Conservation (phyloP, 2,888 invertebrate species). For the Meiosimyza platycephala region DNA sequence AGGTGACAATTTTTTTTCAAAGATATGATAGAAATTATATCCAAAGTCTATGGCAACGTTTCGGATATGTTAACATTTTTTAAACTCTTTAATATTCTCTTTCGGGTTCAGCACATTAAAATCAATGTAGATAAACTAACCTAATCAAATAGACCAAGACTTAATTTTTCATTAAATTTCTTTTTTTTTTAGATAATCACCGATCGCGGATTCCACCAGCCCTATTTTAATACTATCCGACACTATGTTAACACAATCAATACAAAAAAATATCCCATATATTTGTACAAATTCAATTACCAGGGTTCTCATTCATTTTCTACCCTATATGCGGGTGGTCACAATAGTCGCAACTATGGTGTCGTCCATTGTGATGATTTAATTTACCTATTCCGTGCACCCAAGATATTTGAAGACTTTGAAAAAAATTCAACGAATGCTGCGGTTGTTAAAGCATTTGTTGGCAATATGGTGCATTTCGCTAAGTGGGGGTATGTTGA, state of each 20-base stretch:
- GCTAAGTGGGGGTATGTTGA: slow-evolving; percentile 67
- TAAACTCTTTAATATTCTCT: too few species aligned
- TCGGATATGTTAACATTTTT: too few species aligned
- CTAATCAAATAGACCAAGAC: too few species aligned
- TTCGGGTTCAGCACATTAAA: too few species aligned
- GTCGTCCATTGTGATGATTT: slow-evolving; percentile 71
- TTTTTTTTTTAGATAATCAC: slow-evolving; percentile 64
- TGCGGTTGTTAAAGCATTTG: slow-evolving; percentile 61
- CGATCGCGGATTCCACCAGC: slow-evolving; percentile 69
- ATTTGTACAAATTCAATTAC: slow-evolving; percentile 69
- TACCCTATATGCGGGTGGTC: slow-evolving; percentile 63
- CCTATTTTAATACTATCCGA: slow-evolving; percentile 63
- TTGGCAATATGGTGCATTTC: slow-evolving; percentile 68
- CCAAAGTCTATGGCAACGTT: too few species aligned
- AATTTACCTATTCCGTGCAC: slow-evolving; percentile 69
- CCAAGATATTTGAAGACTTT: slow-evolving; percentile 65
- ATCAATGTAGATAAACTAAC: too few species aligned
- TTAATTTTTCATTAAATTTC: not conserved
- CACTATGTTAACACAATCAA: slow-evolving; percentile 50
- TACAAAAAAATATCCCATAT: slow-evolving; percentile 62
- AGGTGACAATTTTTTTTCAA: too few species aligned
- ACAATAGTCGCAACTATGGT: slow-evolving; percentile 54
- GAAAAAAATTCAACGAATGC: slow-evolving; percentile 59
- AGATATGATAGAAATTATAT: too few species aligned
- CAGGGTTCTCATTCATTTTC: slow-evolving; percentile 67